Percentiles rank a stretch among this genome's conserved stretches.
These are phyloP conservation scores for Tupaia tana DNA, from an alignment of 2,113 vertebrate species.

Conservation along the genomic window DNA sequence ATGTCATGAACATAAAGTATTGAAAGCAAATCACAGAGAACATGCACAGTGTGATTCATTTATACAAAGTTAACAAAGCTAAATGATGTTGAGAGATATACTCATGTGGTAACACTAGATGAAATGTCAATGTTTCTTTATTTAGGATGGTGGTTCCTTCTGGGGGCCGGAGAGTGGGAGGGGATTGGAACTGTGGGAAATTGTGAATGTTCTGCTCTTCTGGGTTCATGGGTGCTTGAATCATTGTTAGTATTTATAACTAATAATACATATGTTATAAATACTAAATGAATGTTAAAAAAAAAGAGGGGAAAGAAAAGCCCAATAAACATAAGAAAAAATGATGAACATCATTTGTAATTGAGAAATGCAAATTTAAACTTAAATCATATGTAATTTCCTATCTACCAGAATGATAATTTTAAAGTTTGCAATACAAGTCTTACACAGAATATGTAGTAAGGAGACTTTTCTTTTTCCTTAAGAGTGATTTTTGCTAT, in stretches of 20 bases:
- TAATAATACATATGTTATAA: background rate
- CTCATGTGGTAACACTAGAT: background rate
- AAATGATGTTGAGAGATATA: background rate
- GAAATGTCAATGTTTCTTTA: background rate
- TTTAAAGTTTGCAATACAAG: too few relatives aligned
- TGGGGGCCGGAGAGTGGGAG: background rate
- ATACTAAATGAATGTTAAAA: background rate
- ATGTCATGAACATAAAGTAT: background rate
- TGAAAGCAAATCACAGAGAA: background rate
- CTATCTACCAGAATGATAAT: too few relatives aligned
- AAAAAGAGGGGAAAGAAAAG: too few relatives aligned
- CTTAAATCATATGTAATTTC: too few relatives aligned
- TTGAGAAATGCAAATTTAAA: too few relatives aligned
- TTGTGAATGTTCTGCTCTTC: background rate
- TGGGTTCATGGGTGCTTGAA: background rate
- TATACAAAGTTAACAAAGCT: background rate
- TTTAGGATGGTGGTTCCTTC: background rate
- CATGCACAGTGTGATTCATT: background rate
- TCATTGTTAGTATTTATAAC: background rate
- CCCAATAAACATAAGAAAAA: too few relatives aligned
- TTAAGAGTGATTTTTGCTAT: too few relatives aligned
- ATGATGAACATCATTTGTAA: too few relatives aligned
- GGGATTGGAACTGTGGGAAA: background rate
- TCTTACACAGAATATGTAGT: too few relatives aligned
- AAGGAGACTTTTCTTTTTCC: too few relatives aligned